phyloP scores from a whole-genome alignment of 2,888 invertebrate genomes.

The Cordilura impudica region DNA sequence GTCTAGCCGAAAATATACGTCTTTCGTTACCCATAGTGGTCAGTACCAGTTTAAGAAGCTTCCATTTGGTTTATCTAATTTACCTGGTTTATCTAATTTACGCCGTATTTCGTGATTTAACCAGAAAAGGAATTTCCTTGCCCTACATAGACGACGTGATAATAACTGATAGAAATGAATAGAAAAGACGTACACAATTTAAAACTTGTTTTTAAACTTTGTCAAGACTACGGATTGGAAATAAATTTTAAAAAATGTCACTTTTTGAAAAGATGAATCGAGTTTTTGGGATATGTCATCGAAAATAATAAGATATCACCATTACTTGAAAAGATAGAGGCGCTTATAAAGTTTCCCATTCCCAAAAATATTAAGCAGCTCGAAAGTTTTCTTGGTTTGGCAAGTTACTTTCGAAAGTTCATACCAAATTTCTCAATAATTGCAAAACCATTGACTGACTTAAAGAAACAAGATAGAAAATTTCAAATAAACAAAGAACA shows the following conservation, averaged over 20 bases:
- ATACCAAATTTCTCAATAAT: conserved; percentile 62
- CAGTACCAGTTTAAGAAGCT: background rate
- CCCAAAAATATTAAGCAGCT: conserved; percentile 66
- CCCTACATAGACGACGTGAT: conserved; percentile 69
- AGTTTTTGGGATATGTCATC: conserved; percentile 57
- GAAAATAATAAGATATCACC: conserved; percentile 59
- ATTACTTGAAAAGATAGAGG: conserved; percentile 64
- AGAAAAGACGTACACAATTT: conserved; percentile 49
- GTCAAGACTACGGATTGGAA: conserved; percentile 44
- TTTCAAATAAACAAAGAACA: conserved; percentile 63
- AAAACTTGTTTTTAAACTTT: conserved; percentile 38
- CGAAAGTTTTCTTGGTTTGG: conserved; percentile 67
- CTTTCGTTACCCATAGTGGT: background rate
- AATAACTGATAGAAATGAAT: conserved; percentile 59
- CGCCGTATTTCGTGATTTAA: too few species aligned
- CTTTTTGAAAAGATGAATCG: conserved; percentile 52
- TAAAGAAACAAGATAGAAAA: conserved; percentile 50
- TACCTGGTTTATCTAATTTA: too few species aligned
- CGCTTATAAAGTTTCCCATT: conserved; percentile 65
- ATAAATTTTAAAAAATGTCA: conserved; percentile 60
- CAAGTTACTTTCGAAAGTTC: conserved; percentile 67
- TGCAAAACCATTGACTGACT: conserved; percentile 62
- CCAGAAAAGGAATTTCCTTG: conserved; percentile 20
- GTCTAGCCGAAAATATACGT: background rate
- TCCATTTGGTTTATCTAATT: background rate